Percentiles rank a stretch among this genome's conserved stretches.
phyloP scores from a whole-genome alignment of 2,113 vertebrate species.

The Opisthocomus hoazin region DNA sequence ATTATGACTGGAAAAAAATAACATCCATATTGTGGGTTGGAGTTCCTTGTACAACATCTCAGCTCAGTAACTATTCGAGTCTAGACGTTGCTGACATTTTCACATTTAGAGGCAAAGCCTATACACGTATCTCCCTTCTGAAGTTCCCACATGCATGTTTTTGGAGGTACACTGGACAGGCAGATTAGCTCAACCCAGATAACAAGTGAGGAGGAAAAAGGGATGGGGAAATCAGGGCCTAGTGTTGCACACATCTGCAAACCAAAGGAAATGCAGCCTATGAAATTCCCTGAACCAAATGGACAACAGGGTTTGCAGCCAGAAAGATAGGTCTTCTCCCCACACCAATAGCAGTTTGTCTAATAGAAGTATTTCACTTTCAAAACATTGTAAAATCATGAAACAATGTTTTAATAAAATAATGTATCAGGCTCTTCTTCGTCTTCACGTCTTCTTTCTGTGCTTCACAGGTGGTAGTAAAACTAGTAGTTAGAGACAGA shows the following conservation, averaged over 20 bases:
- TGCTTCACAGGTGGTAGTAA: background rate
- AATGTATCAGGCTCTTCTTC: background rate
- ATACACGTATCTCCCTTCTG: background rate
- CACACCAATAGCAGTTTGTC: background rate
- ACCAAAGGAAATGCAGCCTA: background rate
- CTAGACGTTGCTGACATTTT: background rate
- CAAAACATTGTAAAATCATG: background rate
- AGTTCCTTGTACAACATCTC: background rate
- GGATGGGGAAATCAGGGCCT: background rate
- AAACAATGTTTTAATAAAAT: background rate
- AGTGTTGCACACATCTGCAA: background rate
- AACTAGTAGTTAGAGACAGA: slow-evolving; percentile 29
- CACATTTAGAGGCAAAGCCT: background rate
- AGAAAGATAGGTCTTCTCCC: background rate
- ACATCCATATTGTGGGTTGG: accelerated
- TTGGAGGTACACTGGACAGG: background rate
- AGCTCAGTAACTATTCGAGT: background rate
- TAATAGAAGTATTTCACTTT: background rate
- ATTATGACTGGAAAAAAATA: background rate
- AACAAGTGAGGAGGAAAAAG: background rate
- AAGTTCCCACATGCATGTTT: accelerated
- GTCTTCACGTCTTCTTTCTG: background rate
- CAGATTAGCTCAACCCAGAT: background rate
- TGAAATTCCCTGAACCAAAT: background rate
- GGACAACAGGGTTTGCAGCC: background rate